phyloP scores from a whole-genome alignment of 2,888 invertebrate species.

The Gonocerus acuteangulatus region DNA sequence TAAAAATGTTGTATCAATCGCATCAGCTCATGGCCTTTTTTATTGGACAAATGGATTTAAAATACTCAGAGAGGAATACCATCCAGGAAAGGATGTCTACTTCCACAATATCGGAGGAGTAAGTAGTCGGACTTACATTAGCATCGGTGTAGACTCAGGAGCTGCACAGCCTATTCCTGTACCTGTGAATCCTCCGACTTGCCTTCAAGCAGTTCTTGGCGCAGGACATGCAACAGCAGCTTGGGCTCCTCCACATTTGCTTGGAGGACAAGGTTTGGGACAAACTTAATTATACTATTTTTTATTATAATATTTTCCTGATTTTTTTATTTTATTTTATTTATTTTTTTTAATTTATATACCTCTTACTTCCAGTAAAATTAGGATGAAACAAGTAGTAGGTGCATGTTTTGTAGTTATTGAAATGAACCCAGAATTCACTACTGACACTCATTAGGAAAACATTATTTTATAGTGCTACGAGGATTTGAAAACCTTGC shows the following conservation, averaged over 20 bases:
- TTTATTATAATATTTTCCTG: too few relatives aligned
- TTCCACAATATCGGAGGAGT: slow-evolving; percentile 54
- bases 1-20: slow-evolving; percentile 64
- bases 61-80: slow-evolving; percentile 72
- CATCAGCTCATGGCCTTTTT: slow-evolving; percentile 66
- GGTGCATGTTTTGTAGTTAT: too few relatives aligned
- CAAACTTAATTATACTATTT: too few relatives aligned
- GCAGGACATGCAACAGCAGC: slow-evolving; percentile 65
- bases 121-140: slow-evolving; percentile 23
- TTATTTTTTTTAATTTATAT: too few relatives aligned
- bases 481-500: too few relatives aligned
- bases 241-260: slow-evolving; percentile 72
- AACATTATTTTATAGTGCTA: too few relatives aligned
- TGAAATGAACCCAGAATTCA: too few relatives aligned
- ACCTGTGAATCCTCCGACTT: slow-evolving; percentile 68
- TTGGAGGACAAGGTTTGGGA: slow-evolving; percentile 58
- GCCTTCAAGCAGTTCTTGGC: slow-evolving; percentile 74
- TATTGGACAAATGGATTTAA: slow-evolving; percentile 79
- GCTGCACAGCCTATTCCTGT: slow-evolving; percentile 71
- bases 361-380: too few relatives aligned
- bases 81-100: slow-evolving; percentile 57
- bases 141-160: slow-evolving; percentile 53
- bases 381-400: too few relatives aligned
- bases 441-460: too few relatives aligned
- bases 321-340: too few relatives aligned